A percentile compares a stretch with the other conserved stretches of the same genome.
Evolutionary conservation across 2,888 invertebrate species (phyloP).

Genomic region (Sympetrum striolatum): DNA sequence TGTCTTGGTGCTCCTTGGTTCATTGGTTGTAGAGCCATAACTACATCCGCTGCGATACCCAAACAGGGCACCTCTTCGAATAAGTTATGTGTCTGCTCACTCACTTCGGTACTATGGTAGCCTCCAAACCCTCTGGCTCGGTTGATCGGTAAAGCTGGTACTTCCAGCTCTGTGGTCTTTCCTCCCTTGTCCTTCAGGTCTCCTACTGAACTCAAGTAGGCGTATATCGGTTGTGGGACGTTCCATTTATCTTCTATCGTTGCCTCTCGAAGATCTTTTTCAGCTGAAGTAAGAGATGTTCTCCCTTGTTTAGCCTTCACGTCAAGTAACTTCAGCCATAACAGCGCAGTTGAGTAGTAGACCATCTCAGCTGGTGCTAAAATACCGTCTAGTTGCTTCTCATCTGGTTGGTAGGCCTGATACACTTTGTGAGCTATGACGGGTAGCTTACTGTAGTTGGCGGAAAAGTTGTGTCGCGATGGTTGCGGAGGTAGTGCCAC

Average conservation of each 20-base stretch:
- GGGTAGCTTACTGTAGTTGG: constrained; percentile 49
- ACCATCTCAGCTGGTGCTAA: constrained; percentile 51
- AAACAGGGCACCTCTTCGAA: constrained; percentile 30
- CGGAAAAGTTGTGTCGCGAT: constrained; percentile 50
- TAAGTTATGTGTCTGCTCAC: background rate
- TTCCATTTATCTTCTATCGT: constrained; percentile 11
- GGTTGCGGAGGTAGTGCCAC: too few species aligned
- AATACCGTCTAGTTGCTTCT: constrained; percentile 52
- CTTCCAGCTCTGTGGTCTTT: constrained; percentile 22
- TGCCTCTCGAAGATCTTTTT: constrained; percentile 30
- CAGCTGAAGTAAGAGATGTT: background rate
- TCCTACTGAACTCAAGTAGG: constrained; percentile 6
- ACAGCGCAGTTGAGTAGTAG: constrained; percentile 52
- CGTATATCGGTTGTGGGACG: constrained; percentile 36
- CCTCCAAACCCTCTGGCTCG: background rate
- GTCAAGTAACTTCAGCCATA: constrained; percentile 50
- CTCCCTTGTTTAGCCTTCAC: constrained; percentile 48
- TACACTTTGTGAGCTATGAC: constrained; percentile 51
- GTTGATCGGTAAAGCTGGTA: background rate
- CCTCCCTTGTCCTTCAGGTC: constrained; percentile 14
- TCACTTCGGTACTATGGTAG: background rate
- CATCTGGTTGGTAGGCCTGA: constrained; percentile 49
- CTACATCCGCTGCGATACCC: constrained; percentile 30
- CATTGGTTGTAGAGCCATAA: background rate
- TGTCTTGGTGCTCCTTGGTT: background rate